Evolutionary conservation across 2,888 invertebrate species (phyloP).

Genomic region (Nudaria mundana): DNA sequence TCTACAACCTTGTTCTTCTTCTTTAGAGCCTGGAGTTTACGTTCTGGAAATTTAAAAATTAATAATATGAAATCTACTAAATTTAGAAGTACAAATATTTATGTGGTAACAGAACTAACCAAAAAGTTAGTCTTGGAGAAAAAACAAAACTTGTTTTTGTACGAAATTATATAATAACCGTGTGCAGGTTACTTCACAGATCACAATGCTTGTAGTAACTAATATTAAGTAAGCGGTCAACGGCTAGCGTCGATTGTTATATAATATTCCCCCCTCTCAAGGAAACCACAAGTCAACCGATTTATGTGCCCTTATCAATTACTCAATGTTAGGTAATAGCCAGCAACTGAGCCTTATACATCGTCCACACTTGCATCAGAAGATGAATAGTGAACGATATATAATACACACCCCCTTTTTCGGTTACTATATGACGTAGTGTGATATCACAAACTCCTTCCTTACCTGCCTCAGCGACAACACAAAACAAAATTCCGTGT

Average conservation of each 20-base stretch:
- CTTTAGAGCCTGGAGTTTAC: constrained; percentile 62
- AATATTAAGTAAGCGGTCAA: constrained; percentile 4
- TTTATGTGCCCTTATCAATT: constrained; percentile 10
- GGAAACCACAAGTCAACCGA: constrained; percentile 5
- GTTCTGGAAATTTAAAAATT: constrained; percentile 46
- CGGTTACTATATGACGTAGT: too few relatives aligned
- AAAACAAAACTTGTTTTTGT: too few relatives aligned
- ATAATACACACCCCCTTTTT: too few relatives aligned
- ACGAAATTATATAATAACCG: background rate
- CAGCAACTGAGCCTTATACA: too few relatives aligned
- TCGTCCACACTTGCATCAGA: too few relatives aligned
- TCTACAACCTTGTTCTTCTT: constrained; percentile 80
- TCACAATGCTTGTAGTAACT: background rate
- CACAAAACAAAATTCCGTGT: too few relatives aligned
- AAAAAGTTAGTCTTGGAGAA: too few relatives aligned
- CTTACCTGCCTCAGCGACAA: too few relatives aligned
- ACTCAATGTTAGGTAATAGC: background rate
- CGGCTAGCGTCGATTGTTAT: constrained; percentile 23
- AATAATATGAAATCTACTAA: background rate
- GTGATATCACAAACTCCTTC: too few relatives aligned
- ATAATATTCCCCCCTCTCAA: background rate
- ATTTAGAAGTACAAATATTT: background rate
- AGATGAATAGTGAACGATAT: too few relatives aligned
- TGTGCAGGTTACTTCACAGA: background rate
- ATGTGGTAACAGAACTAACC: too few relatives aligned